Evolutionary conservation across 2,888 invertebrate genomes (phyloP).

Genomic region (Hybos culiciformis): DNA sequence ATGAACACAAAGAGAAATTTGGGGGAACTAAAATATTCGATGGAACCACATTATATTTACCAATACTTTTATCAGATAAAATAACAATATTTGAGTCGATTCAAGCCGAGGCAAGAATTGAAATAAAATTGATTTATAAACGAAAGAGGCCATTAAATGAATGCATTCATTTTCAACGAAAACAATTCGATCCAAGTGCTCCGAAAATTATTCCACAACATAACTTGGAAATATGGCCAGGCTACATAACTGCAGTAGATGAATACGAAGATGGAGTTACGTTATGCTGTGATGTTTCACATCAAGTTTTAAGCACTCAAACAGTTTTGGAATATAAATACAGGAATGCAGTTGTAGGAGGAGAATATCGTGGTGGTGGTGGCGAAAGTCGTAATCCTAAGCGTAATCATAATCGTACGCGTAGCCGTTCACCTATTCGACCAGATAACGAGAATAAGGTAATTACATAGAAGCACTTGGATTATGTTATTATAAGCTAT

Average conservation of each 20-base stretch:
- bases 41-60: slow-evolving; percentile 66
- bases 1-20: slow-evolving; percentile 45
- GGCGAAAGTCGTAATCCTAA: no score
- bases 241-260: slow-evolving; percentile 74
- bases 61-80: slow-evolving; percentile 46
- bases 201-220: slow-evolving; percentile 58
- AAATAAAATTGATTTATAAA: slow-evolving; percentile 41
- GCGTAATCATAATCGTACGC: no score
- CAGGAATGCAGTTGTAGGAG: no score
- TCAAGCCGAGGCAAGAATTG: slow-evolving; percentile 41
- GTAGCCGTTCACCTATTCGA: no score
- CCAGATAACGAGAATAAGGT: no score
- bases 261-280: slow-evolving; percentile 81
- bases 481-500: no score
- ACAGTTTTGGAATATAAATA: slow-evolving; percentile 68
- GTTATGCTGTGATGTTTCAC: slow-evolving; percentile 74
- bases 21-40: slow-evolving; percentile 64
- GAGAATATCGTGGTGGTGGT: no score
- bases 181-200: slow-evolving; percentile 59
- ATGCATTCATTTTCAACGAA: slow-evolving; percentile 61
- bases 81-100: slow-evolving; percentile 41
- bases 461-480: no score
- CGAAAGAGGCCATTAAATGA: slow-evolving; percentile 46
- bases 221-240: slow-evolving; percentile 82
- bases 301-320: slow-evolving; percentile 66